A percentile compares a stretch with the other conserved stretches of the same genome.
phyloP scores from a whole-genome alignment of 2,797 vertebrate genomes.

The Onychomys arenicola region DNA sequence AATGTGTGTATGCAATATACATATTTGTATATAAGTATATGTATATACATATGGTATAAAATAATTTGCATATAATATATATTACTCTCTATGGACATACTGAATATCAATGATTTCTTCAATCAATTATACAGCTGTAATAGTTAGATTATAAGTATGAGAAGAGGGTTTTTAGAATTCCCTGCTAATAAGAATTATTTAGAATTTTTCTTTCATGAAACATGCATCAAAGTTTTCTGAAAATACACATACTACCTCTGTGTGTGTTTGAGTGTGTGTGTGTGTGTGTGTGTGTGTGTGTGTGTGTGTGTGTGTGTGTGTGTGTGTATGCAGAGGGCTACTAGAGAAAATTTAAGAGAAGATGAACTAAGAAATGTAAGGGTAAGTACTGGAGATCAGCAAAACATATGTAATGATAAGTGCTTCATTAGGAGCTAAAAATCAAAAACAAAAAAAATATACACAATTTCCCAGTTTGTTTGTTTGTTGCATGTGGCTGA shows the following conservation, averaged over 20 bases:
- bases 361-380: background rate
- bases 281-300: too few relatives aligned
- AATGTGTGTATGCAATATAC: background rate
- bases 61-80: background rate
- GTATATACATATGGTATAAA: background rate
- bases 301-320: too few relatives aligned
- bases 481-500: background rate
- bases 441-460: background rate
- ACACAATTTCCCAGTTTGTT: background rate
- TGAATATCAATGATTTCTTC: background rate
- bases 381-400: background rate
- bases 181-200: background rate
- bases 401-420: background rate
- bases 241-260: background rate
- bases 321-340: background rate
- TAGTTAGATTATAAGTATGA: background rate
- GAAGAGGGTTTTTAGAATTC: background rate
- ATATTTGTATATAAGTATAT: background rate
- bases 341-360: background rate
- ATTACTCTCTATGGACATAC: background rate
- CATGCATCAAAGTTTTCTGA: background rate
- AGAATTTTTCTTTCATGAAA: conserved; percentile 28
- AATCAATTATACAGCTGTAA: background rate
- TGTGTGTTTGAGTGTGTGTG: background rate
- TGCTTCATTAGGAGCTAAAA: conserved; percentile 30